phyloP scores from a whole-genome alignment of 2,888 invertebrate genomes.

The Sceliomorpha sp. region DNA sequence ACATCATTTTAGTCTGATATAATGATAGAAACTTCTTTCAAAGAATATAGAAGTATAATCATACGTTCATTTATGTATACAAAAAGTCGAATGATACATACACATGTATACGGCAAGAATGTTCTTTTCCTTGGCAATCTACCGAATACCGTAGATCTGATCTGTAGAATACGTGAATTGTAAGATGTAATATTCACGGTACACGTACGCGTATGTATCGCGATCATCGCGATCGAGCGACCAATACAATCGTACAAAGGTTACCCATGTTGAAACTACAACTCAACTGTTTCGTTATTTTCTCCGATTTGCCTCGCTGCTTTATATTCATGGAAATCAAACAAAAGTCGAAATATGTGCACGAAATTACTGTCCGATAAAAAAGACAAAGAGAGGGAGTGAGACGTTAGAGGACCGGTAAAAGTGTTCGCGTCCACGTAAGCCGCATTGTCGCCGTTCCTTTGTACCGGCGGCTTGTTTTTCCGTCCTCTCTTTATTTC shows the following conservation, averaged over 20 bases:
- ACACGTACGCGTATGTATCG: constrained; percentile 19
- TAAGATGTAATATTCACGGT: constrained; percentile 10
- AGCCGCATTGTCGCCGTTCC: constrained; percentile 22
- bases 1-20: too few relatives aligned
- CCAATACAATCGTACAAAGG: constrained; percentile 25
- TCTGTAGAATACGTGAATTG: constrained; percentile 5
- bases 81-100: too few relatives aligned
- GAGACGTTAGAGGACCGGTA: constrained; percentile 17
- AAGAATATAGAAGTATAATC: too few relatives aligned
- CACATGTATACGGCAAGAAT: too few relatives aligned
- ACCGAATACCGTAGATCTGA: background rate
- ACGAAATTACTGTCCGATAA: constrained; percentile 28
- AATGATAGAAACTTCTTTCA: too few relatives aligned
- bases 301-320: constrained; percentile 44
- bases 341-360: constrained; percentile 45
- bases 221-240: constrained; percentile 23
- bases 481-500: constrained; percentile 16
- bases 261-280: constrained; percentile 29
- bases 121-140: background rate
- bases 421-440: constrained; percentile 17
- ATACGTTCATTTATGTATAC: too few relatives aligned
- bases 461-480: constrained; percentile 2
- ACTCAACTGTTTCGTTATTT: constrained; percentile 42
- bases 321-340: constrained; percentile 56
- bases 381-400: constrained; percentile 16